Percentiles rank a stretch among this genome's conserved stretches.
phyloP scores from a whole-genome alignment of 2,888 invertebrate genomes.

The Calameuta idolon region DNA sequence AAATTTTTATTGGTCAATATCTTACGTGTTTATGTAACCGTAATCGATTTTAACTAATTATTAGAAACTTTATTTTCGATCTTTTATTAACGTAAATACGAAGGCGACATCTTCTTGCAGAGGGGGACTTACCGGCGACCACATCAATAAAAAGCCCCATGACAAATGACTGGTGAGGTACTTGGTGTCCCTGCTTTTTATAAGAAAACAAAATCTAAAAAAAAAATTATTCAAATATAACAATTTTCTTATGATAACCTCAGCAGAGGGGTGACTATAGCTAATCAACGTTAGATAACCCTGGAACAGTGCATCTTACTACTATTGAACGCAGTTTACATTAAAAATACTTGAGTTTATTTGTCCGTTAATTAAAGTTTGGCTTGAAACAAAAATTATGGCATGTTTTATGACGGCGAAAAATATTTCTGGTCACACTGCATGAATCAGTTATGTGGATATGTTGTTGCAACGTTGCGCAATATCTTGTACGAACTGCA shows the following conservation, averaged over 20 bases:
- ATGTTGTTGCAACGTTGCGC: not conserved
- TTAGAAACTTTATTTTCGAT: too few species aligned
- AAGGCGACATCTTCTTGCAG: too few species aligned
- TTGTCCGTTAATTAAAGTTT: conserved; percentile 1
- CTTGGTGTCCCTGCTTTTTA: conserved; percentile 49
- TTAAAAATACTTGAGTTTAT: conserved; percentile 22
- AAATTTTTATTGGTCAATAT: too few species aligned
- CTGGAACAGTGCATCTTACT: conserved; percentile 39
- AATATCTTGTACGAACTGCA: too few species aligned
- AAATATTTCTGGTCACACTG: not conserved
- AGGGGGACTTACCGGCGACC: conserved; percentile 46
- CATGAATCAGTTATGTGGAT: not conserved
- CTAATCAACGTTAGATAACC: conserved; percentile 55
- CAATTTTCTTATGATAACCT: conserved; percentile 33
- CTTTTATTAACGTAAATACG: too few species aligned
- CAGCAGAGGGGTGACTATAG: conserved; percentile 16
- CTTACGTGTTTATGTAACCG: too few species aligned
- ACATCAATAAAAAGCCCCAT: conserved; percentile 47
- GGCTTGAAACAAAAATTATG: too few species aligned
- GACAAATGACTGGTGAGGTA: conserved; percentile 47
- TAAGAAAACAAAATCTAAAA: conserved; percentile 46
- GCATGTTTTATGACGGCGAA: not conserved
- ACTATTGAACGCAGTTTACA: not conserved
- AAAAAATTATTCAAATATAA: conserved; percentile 36
- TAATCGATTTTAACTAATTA: too few species aligned